phyloP scores from a whole-genome alignment of 92 coral and sea anemone species.

The Ricordea florida region DNA sequence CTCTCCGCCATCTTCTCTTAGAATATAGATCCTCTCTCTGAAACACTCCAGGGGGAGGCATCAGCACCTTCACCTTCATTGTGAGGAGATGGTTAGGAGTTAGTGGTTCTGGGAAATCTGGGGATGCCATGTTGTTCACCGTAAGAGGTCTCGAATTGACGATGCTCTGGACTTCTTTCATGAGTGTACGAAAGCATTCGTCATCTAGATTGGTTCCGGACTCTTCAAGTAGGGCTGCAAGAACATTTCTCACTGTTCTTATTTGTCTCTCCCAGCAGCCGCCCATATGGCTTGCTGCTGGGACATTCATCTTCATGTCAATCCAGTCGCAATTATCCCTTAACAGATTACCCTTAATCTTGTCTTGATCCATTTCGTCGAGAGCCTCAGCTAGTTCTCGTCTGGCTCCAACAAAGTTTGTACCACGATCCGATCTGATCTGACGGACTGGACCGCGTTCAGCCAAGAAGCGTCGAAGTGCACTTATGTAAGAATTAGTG shows the following conservation, averaged over 20 bases:
- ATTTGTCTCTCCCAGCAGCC: conserved; percentile 59
- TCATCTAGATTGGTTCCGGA: not conserved
- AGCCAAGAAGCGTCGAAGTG: conserved; percentile 50
- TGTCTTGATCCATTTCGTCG: conserved; percentile 35
- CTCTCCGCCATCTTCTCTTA: not conserved
- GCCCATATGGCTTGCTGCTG: conserved; percentile 58
- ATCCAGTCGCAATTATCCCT: conserved; percentile 57
- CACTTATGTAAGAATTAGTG: conserved; percentile 59
- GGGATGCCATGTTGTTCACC: not conserved
- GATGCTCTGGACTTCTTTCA: not conserved
- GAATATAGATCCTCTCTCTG: not conserved
- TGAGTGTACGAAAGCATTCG: not conserved
- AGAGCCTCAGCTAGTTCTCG: conserved; percentile 29
- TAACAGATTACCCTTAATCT: not conserved
- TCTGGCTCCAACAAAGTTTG: conserved; percentile 47
- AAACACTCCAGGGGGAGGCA: no score
- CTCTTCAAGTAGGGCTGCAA: conserved; percentile 3
- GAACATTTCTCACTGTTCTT: conserved; percentile 37
- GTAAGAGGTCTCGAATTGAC: not conserved
- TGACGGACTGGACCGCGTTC: conserved; percentile 65
- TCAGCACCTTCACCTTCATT: no score
- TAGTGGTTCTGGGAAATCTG: no score
- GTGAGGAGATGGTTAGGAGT: no score
- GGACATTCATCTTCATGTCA: conserved; percentile 40
- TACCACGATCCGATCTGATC: conserved; percentile 36